Evolutionary conservation across 2,888 invertebrate genomes (phyloP).

Genomic region (Gisinianus flammeolus): DNA sequence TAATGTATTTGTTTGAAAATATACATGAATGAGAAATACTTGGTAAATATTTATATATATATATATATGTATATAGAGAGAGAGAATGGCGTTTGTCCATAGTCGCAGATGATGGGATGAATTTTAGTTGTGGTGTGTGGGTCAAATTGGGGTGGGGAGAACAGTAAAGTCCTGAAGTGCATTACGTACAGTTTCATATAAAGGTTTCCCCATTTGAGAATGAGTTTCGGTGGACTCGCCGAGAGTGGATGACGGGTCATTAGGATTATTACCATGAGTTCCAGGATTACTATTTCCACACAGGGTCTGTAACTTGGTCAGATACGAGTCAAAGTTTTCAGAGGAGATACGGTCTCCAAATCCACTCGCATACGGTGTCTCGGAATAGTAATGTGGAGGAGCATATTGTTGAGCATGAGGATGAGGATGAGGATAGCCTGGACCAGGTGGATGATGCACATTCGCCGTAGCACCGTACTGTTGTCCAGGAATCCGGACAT

Average conservation of each 20-base stretch:
- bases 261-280: constrained; percentile 59
- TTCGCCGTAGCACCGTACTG: constrained; percentile 66
- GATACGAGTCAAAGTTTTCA: constrained; percentile 91
- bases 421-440: constrained; percentile 59
- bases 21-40: no score
- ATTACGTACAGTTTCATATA: constrained; percentile 89
- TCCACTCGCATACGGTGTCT: constrained; percentile 23
- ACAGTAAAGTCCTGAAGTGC: constrained; percentile 91
- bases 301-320: constrained; percentile 87
- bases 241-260: constrained; percentile 41
- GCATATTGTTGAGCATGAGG: constrained; percentile 43
- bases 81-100: no score
- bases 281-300: constrained; percentile 64
- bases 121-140: constrained; percentile 13
- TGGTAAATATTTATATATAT: no score
- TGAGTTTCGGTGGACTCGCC: constrained; percentile 69
- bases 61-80: no score
- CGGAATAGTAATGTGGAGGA: constrained; percentile 36
- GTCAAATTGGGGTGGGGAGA: constrained; percentile 85
- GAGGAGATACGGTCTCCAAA: constrained; percentile 75
- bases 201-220: constrained; percentile 75
- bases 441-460: constrained; percentile 60
- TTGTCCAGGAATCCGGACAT: constrained; percentile 76
- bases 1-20: no score
- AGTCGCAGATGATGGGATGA: not conserved